Percentiles rank a stretch among this genome's conserved stretches.
phyloP scores from a whole-genome alignment of 64 coral and sea anemone genomes.

The Pocillopora damicornis region DNA sequence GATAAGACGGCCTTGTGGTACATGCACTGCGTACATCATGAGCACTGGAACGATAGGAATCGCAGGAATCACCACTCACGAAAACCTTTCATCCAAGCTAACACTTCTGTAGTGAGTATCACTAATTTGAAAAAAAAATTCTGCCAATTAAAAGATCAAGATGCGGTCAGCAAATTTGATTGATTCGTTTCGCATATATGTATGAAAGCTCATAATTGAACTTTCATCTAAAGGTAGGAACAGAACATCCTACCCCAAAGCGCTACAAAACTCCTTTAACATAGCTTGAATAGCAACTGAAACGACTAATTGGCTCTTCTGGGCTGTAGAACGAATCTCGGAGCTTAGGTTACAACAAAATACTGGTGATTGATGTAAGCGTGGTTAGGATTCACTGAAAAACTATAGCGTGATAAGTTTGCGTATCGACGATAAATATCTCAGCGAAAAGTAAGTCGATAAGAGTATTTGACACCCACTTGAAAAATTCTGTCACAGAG shows the following conservation, averaged over 20 bases:
- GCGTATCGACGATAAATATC: background rate
- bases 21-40: background rate
- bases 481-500: background rate
- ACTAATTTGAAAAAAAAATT: background rate
- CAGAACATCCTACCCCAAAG: background rate
- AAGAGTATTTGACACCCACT: background rate
- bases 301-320: background rate
- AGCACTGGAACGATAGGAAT: background rate
- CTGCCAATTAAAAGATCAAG: background rate
- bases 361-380: background rate
- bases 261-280: background rate
- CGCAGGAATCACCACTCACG: background rate
- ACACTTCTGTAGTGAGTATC: background rate
- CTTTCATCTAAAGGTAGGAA: background rate
- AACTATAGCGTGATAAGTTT: background rate
- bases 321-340: background rate
- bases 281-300: background rate
- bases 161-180: background rate
- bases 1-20: background rate
- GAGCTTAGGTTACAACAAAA: background rate
- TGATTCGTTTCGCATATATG: background rate
- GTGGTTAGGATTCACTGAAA: background rate
- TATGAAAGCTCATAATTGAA: background rate
- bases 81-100: background rate
- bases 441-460: background rate